A percentile compares a stretch with the other conserved stretches of the same genome.
Conservation (phyloP, 2,888 invertebrate species). For the Gortyna flavago region DNA sequence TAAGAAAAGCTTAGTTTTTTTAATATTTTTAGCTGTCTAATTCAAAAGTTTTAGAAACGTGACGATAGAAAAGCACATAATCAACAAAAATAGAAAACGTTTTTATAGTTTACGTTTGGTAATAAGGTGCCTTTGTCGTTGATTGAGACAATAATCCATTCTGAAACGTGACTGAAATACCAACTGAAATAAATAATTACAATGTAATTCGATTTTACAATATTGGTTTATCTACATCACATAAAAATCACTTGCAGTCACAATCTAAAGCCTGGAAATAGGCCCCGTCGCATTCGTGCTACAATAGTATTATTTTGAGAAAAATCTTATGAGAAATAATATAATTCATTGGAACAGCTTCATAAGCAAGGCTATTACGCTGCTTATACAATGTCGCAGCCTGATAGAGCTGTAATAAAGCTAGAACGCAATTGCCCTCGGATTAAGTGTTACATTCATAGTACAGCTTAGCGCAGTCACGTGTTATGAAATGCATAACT, state of each 20-base stretch:
- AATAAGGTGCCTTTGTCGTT: neutral
- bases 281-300: neutral
- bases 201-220: neutral
- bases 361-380: constrained; percentile 26
- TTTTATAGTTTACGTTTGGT: constrained; percentile 1
- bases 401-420: constrained; percentile 51
- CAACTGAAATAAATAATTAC: neutral
- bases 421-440: constrained; percentile 49
- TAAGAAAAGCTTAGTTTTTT: neutral
- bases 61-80: neutral
- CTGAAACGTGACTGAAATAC: constrained; percentile 4
- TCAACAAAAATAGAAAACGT: neutral
- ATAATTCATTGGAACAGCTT: constrained; percentile 28
- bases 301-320: constrained; percentile 19
- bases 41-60: neutral
- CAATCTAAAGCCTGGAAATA: constrained; percentile 8
- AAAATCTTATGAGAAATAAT: constrained; percentile 28
- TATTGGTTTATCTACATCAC: neutral
- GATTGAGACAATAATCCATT: constrained; percentile 14
- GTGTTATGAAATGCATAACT: constrained; percentile 56
- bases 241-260: constrained; percentile 8
- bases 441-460: constrained; percentile 54
- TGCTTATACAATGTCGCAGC: constrained; percentile 33
- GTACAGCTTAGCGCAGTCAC: constrained; percentile 41
- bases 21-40: neutral